These are phyloP conservation scores for Pangasius mekongensis DNA, from an alignment of 2,797 vertebrate species.

Conservation along the genomic window DNA sequence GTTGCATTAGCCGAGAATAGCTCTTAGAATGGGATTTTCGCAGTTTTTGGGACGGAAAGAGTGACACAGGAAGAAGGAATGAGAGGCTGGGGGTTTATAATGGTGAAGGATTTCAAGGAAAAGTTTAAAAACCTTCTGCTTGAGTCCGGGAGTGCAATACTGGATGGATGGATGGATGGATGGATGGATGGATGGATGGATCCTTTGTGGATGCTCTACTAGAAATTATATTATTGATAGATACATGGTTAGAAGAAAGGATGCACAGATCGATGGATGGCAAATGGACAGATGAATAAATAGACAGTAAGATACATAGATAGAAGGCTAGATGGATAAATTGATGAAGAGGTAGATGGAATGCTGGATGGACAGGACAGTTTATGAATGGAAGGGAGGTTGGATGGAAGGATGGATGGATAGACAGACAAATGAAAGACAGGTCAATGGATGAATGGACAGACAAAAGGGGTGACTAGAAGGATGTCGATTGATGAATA, in stretches of 20 bases:
- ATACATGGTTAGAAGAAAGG: background rate
- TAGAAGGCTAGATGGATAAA: background rate
- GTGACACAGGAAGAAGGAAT: background rate
- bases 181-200: no score
- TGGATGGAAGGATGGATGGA: background rate
- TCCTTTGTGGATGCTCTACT: no score
- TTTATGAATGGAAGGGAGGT: background rate
- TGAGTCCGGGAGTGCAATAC: no score
- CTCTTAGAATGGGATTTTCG: background rate
- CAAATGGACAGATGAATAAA: background rate
- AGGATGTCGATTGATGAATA: background rate
- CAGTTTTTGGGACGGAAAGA: background rate
- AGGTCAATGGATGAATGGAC: background rate
- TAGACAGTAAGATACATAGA: background rate
- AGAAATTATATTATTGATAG: background rate
- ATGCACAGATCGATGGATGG: background rate
- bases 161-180: background rate
- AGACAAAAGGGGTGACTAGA: background rate
- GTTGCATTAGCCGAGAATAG: background rate
- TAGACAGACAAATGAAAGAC: background rate
- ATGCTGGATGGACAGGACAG: background rate
- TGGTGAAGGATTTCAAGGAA: background rate
- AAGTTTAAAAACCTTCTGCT: background rate
- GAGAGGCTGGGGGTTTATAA: background rate
- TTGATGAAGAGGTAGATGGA: background rate